Conservation (phyloP, 2,113 vertebrate species). For the Montifringilla adamsi region DNA sequence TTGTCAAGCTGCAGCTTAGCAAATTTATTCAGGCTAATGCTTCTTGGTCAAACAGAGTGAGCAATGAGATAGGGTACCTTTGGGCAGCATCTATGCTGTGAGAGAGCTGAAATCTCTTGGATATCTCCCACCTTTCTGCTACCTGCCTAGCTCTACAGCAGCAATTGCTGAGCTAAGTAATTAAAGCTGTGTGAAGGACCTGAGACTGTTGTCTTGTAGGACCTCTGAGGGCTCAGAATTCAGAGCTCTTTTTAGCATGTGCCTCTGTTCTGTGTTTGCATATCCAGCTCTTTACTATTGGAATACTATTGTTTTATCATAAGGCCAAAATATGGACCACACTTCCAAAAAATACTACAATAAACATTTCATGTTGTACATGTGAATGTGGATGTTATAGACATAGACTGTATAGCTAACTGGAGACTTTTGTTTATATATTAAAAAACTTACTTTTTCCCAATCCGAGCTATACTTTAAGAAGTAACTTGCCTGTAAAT, state of each 20-base stretch:
- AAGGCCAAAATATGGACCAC: background rate
- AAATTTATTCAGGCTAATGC: background rate
- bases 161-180: background rate
- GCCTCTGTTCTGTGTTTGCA: background rate
- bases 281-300: background rate
- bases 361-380: fast-evolving
- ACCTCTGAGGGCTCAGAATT: background rate
- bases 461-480: background rate
- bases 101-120: background rate
- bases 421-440: background rate
- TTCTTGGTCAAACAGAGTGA: background rate
- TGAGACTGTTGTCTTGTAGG: background rate
- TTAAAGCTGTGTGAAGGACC: background rate
- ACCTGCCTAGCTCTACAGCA: background rate
- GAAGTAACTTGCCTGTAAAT: background rate
- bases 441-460: background rate
- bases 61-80: background rate
- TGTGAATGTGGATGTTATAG: background rate
- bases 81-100: background rate
- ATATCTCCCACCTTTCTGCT: background rate
- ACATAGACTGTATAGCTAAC: background rate
- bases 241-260: background rate
- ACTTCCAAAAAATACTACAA: background rate
- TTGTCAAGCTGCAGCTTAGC: background rate
- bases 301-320: background rate